Conservation (phyloP, 2,888 invertebrate species). For the Dromius quadrimaculatus region DNA sequence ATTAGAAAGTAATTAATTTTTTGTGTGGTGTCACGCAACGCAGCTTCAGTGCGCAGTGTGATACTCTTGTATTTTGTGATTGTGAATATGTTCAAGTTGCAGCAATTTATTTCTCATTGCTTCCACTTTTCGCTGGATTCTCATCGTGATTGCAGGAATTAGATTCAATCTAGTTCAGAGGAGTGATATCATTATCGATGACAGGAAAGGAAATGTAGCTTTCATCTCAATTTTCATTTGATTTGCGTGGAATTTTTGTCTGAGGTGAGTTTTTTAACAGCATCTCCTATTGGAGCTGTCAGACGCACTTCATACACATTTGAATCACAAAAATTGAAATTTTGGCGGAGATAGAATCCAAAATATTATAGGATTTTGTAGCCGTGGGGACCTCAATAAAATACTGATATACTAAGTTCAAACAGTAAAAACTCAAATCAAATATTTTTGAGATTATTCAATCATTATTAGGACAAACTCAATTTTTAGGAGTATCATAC, state of each 20-base stretch:
- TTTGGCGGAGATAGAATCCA: too few species aligned
- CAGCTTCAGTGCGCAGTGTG: not conserved
- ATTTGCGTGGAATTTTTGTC: conserved; percentile 20
- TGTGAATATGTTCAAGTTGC: conserved; percentile 29
- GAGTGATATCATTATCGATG: not conserved
- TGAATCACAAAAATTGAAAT: too few species aligned
- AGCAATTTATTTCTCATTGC: conserved; percentile 43
- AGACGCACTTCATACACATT: conserved; percentile 18
- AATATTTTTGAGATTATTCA: too few species aligned
- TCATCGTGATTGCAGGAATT: conserved; percentile 45
- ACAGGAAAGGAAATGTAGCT: conserved; percentile 10
- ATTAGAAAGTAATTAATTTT: conserved; percentile 28
- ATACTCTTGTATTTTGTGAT: conserved; percentile 19
- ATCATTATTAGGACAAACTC: too few species aligned
- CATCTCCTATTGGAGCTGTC: conserved; percentile 37
- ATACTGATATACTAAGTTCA: too few species aligned
- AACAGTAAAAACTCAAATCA: too few species aligned
- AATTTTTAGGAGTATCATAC: too few species aligned
- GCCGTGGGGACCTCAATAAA: too few species aligned
- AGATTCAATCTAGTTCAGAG: conserved; percentile 40
- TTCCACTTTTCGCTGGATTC: conserved; percentile 30
- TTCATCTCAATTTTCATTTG: conserved; percentile 12
- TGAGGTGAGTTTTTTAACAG: conserved; percentile 43
- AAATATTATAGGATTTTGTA: too few species aligned
- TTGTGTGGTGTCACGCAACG: not conserved